Evolutionary conservation across 1,140 invertebrate genomes (phyloP), one percentile per base, ranked within the genome.

Genomic region (Capitella teleta): DNA sequence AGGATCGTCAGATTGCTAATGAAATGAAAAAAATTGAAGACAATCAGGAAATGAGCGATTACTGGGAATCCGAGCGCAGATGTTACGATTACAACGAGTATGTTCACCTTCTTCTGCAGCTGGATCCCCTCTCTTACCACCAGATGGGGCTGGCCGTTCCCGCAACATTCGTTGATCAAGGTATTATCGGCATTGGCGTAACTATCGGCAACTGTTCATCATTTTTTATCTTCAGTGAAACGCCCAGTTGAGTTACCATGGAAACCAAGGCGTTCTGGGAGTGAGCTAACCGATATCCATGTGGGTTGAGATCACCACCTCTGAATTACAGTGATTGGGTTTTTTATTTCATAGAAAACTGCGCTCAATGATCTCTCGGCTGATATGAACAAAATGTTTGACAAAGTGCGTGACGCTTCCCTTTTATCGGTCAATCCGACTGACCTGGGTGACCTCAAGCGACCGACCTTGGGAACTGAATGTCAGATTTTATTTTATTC

Each of bases 51-150:
- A n/a, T n/a, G n/a, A n/a, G n/a, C 18, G 60, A 62, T 6, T 68
- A 70, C 55, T 68, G 66, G 64, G 43, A 61, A 16, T 68, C 67
- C 0, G 67, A 70, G 30, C 66, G 67, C 46, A 64, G 67, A 36
- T 45, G 63, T 14, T 66, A 67, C 54, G 62, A 68, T 46, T 62
- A 58, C 46, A 60, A 59, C n/a, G 55, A 65, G 4, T 61, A 58
- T 53, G 54, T 59, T 18, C 51, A 61, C 12, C 47, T 57, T 0
- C 45, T 68, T 32, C 42, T 49, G 16, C 56, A 64, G 19, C 28
- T 60, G 21, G 63, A 70, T 49, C 66, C 65, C n/a, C 50, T 66
- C 10, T 67, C 65, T 6, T 67, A 67, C 49, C 66, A 70, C 52
- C 56, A 61, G 32, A 53, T 70, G 50, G 64, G 61, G 6, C 48